A percentile compares a stretch with the other conserved stretches of the same genome.
Conservation (phyloP, 2,113 vertebrate species). For the Pimephales promelas region DNA sequence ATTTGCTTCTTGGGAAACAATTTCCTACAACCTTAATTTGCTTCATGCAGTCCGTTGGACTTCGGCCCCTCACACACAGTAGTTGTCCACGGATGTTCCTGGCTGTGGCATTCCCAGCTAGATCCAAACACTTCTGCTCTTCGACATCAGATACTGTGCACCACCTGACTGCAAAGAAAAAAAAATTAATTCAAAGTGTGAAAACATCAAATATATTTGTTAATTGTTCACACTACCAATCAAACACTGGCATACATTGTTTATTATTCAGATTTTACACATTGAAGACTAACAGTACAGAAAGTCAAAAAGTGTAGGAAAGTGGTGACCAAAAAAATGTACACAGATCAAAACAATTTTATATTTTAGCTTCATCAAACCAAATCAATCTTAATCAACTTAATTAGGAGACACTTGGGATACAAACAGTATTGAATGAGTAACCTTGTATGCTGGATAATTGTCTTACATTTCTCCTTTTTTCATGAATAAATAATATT, state of each 20-base stretch:
- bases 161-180: conserved; percentile 73
- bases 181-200: background rate
- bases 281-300: background rate
- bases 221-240: background rate
- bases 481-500: background rate
- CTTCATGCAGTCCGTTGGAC: conserved; percentile 74
- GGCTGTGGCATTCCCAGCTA: conserved; percentile 71
- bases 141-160: conserved; percentile 74
- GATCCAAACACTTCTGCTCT: conserved; percentile 78
- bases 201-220: background rate
- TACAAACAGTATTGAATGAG: background rate
- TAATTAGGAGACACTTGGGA: background rate
- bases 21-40: conserved; percentile 73
- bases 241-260: background rate
- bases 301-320: background rate
- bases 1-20: background rate
- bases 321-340: background rate
- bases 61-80: conserved; percentile 71
- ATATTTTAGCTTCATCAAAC: background rate
- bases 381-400: background rate
- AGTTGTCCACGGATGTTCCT: conserved; percentile 70
- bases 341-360: background rate
- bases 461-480: background rate
- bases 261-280: background rate
- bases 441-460: background rate